phyloP scores from a whole-genome alignment of 2,113 vertebrate genomes.

The Nematolebias whitei region DNA sequence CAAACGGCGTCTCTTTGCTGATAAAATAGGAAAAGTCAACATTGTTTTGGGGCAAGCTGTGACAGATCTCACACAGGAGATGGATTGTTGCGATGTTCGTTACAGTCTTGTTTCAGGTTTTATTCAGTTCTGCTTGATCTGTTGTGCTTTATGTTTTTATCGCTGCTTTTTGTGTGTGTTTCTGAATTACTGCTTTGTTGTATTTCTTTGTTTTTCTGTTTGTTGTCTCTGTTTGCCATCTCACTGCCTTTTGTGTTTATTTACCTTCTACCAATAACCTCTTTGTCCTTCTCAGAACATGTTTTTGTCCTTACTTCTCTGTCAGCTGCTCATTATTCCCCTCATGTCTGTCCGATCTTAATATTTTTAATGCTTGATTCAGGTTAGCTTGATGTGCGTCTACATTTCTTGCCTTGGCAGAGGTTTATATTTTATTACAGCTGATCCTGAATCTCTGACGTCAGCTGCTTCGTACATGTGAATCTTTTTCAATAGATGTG shows the following conservation, averaged over 20 bases:
- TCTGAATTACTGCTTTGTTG: background rate
- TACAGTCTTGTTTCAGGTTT: background rate
- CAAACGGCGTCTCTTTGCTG: constrained; percentile 11
- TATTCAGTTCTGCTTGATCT: background rate
- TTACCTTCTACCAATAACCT: background rate
- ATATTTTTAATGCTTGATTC: background rate
- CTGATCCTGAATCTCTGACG: background rate
- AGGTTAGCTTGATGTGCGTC: background rate
- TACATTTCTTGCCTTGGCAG: background rate
- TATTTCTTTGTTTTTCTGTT: background rate
- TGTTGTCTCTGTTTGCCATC: background rate
- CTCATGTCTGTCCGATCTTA: background rate
- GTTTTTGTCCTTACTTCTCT: background rate
- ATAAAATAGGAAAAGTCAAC: background rate
- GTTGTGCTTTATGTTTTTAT: background rate
- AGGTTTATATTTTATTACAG: background rate
- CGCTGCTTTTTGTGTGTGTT: background rate
- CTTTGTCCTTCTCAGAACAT: background rate
- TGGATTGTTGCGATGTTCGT: constrained; percentile 4
- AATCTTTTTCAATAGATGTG: background rate
- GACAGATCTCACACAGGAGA: constrained; percentile 17
- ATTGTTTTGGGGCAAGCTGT: constrained; percentile 36
- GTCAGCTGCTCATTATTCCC: background rate
- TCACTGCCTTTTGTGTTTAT: background rate
- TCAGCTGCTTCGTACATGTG: background rate